Conservation (phyloP, 2,113 vertebrate species). For the Paedocypris sp. region DNA sequence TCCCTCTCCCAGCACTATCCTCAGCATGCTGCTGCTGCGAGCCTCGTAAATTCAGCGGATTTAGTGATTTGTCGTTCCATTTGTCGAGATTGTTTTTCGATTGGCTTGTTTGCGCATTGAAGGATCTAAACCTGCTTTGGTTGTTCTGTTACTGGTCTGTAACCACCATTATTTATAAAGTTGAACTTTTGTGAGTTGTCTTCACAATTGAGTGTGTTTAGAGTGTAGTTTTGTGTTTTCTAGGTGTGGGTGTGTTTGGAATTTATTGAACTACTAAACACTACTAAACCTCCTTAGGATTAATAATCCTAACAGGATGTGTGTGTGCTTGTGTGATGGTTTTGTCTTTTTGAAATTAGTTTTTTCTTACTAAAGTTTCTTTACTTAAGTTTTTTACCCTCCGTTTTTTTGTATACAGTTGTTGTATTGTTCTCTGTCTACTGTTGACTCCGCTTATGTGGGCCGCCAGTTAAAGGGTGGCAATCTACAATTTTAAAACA, state of each 20-base stretch:
- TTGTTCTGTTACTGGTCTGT: background rate
- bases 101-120: slow-evolving; percentile 5
- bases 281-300: no score
- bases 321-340: no score
- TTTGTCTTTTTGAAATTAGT: no score
- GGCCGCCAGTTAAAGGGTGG: no score
- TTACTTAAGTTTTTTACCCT: no score
- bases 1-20: background rate
- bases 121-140: slow-evolving; percentile 13
- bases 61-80: slow-evolving; percentile 19
- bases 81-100: slow-evolving; percentile 7
- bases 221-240: background rate
- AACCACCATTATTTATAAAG: background rate
- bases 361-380: no score
- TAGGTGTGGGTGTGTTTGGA: background rate
- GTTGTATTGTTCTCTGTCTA: no score
- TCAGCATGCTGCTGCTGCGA: slow-evolving; percentile 3
- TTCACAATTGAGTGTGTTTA: background rate
- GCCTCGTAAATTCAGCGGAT: slow-evolving; percentile 1
- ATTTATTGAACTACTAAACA: no score
- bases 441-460: no score
- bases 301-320: no score
- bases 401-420: no score
- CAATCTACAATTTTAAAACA: no score
- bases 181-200: background rate